Conservation (phyloP, 2,888 invertebrate species). For the Lathronympha strigana region DNA sequence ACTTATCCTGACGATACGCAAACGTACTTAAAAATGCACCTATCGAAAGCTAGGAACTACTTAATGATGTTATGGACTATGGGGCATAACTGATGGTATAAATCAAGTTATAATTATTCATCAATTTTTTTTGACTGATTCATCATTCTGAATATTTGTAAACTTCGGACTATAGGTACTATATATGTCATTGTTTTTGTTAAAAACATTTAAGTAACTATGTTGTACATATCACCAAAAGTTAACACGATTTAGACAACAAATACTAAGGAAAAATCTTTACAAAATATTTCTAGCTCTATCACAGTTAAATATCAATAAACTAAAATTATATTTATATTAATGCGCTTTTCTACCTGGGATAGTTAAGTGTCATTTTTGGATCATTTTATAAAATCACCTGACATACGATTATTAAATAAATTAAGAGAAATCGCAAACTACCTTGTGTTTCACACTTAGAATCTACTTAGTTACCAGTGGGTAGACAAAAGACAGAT, state of each 20-base stretch:
- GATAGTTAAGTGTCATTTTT: slow-evolving; percentile 5
- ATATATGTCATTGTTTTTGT: not conserved
- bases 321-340: slow-evolving; percentile 48
- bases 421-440: slow-evolving; percentile 15
- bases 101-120: not conserved
- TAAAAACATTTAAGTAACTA: slow-evolving; percentile 24
- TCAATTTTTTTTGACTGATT: not conserved
- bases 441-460: slow-evolving; percentile 10
- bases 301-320: slow-evolving; percentile 82
- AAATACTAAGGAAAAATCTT: slow-evolving; percentile 44
- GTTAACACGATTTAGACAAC: slow-evolving; percentile 16
- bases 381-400: slow-evolving; percentile 26
- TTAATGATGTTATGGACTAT: slow-evolving; percentile 51
- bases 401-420: slow-evolving; percentile 21
- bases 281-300: slow-evolving; percentile 73
- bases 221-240: slow-evolving; percentile 34
- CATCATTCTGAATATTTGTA: not conserved
- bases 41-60: slow-evolving; percentile 77
- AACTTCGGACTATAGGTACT: not conserved
- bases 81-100: slow-evolving; percentile 16
- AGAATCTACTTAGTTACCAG: slow-evolving; percentile 7
- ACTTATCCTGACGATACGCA: slow-evolving; percentile 48
- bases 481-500: slow-evolving; percentile 26
- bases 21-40: slow-evolving; percentile 73
- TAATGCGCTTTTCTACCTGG: slow-evolving; percentile 23